Conservation (phyloP, 2,797 vertebrate genomes). For the Crax fasciolata region DNA sequence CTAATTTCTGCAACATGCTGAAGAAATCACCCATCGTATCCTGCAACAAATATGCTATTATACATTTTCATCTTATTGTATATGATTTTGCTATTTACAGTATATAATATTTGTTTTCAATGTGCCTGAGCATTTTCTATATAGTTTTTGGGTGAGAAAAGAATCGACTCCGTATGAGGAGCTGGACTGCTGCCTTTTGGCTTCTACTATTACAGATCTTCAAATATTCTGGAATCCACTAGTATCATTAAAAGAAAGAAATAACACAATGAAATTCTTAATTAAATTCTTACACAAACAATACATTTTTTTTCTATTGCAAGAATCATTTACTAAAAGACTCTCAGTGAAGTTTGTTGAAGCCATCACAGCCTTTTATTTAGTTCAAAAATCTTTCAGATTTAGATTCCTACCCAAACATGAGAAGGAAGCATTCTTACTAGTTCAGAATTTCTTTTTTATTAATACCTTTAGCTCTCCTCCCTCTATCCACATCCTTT, state of each 20-base stretch:
- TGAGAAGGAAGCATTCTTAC: not conserved
- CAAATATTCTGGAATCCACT: not conserved
- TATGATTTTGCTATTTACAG: not conserved
- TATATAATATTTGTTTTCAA: not conserved
- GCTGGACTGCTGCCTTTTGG: not conserved
- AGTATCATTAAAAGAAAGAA: not conserved
- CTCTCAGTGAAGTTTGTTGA: not conserved
- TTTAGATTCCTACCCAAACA: not conserved
- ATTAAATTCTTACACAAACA: not conserved
- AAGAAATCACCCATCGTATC: not conserved
- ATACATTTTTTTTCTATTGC: not conserved
- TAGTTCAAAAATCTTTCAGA: not conserved
- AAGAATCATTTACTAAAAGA: not conserved
- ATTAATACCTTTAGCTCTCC: not conserved
- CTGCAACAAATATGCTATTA: not conserved
- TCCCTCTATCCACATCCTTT: not conserved
- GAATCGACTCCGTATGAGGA: not conserved
- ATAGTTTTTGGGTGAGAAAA: not conserved
- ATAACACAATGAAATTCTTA: not conserved
- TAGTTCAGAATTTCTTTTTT: conserved; percentile 7
- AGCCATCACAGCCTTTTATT: not conserved
- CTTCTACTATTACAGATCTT: not conserved
- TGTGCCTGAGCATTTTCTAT: not conserved
- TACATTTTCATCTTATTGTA: not conserved
- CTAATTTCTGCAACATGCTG: not conserved